Base-by-base conservation (phyloP, 2,113 vertebrate genomes). In the Centropus bengalensis region DNA sequence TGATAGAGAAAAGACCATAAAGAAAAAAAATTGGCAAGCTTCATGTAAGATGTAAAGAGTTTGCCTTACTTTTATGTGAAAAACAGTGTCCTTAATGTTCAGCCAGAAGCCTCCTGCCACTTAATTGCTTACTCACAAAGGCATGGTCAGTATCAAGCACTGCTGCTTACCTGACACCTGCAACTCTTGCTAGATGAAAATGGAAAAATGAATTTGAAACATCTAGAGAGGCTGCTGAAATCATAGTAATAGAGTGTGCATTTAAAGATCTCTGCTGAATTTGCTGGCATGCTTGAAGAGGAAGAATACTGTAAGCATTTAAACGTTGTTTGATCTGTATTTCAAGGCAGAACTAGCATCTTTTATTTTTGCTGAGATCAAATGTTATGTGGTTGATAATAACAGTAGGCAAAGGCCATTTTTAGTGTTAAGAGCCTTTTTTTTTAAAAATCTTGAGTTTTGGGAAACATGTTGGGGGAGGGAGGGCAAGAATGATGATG, bases 271-370 rank as follows among this genome's bases (percentile, higher is more conserved):
- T 60, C 45, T 54, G 14, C 58, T 44, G 44, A 68, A 64, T 78
- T 92, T 52, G 32, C 28, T 68, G 47, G 27, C n/a, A 15, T 55
- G 16, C 85, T 85, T 81, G 47, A 62, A 88, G 82, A 38, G 32
- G 19, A 68, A 70, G 60, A 74, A 64, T 66, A 49, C 36, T 66
- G 23, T 33, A 23, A 77, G 47, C 55, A 38, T 83, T 86, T 86
- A 55, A 76, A 22, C 62, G 40, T 64, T 21, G 44, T 68, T 95
- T 88, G 71, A 77, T 92, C 33, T 60, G 38, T 0, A 1, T 79
- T 91, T 88, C 73, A 83, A 81, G 68, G 59, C 80, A 83, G 58
- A 91, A 68, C 59, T 87, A 42, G 73, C 78, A 77, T 80, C 82
- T 82, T 52, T 59, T 92, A 47, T 89, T 94, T 92, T 52, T 9